Percentiles rank a stretch among this genome's conserved stretches.
These are phyloP conservation scores for Drosophila novamexicana DNA, from an alignment of 1,140 invertebrate genomes.

Conservation along the genomic window DNA sequence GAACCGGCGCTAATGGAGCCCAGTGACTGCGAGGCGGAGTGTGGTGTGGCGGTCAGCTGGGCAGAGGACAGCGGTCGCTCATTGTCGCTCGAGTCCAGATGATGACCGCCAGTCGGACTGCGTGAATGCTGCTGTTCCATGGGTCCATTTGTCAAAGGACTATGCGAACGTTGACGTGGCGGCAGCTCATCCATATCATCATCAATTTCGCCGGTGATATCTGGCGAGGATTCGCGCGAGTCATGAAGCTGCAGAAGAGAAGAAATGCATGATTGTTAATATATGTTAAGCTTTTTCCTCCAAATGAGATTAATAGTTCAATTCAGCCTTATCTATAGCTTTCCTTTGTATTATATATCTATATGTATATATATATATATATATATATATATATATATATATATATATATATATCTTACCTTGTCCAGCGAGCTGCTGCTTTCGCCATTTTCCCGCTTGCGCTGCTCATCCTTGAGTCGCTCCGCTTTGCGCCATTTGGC, in stretches of 20 bases:
- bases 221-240: slow-evolving; percentile 83
- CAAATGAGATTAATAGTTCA: too few relatives aligned
- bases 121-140: slow-evolving; percentile 68
- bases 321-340: too few relatives aligned
- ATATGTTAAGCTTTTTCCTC: too few relatives aligned
- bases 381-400: too few relatives aligned
- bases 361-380: too few relatives aligned
- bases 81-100: slow-evolving; percentile 76
- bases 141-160: slow-evolving; percentile 64
- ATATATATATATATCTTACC: slow-evolving; percentile 35
- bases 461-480: slow-evolving; percentile 94
- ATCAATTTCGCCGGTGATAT: slow-evolving; percentile 83
- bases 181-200: slow-evolving; percentile 78
- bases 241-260: slow-evolving; percentile 62
- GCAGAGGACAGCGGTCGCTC: slow-evolving; percentile 81
- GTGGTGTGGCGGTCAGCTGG: slow-evolving; percentile 73
- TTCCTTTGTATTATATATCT: too few relatives aligned
- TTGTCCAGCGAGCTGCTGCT: slow-evolving; percentile 85
- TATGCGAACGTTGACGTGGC: slow-evolving; percentile 73
- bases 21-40: slow-evolving; percentile 81
- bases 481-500: slow-evolving; percentile 98
- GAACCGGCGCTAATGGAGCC: slow-evolving; percentile 83
- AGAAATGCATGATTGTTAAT: too few relatives aligned
- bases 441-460: slow-evolving; percentile 91
- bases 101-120: slow-evolving; percentile 66